Evolutionary conservation across 2,113 vertebrate genomes (phyloP).

Genomic region (Nansenia antarctica): DNA sequence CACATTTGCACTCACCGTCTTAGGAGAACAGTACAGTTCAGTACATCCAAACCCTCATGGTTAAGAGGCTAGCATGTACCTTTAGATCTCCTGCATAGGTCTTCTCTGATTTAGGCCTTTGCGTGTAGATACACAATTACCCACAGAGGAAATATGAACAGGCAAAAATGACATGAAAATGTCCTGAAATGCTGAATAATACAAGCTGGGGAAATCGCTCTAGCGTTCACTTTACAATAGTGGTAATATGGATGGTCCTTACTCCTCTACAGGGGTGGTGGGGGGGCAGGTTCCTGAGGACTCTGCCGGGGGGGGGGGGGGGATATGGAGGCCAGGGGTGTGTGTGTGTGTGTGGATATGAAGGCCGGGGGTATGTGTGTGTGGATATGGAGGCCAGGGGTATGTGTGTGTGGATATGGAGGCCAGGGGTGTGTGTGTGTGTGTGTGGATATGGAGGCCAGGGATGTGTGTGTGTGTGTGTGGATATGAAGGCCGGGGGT

Average conservation of each 20-base stretch:
- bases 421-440: no score
- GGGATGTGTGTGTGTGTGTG: no score
- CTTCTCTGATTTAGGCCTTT: neutral
- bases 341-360: no score
- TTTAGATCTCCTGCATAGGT: neutral
- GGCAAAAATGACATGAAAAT: conserved; percentile 42
- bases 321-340: conserved; percentile 34
- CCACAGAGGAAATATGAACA: conserved; percentile 42
- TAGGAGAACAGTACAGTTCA: neutral
- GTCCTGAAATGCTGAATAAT: conserved; percentile 29
- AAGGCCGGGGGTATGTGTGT: no score
- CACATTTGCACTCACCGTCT: neutral
- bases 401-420: no score
- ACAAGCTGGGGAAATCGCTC: conserved; percentile 2
- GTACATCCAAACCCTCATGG: neutral
- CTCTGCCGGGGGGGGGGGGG: conserved; percentile 37
- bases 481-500: no score
- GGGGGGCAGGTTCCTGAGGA: conserved; percentile 48
- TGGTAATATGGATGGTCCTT: conserved; percentile 19
- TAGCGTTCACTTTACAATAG: conserved; percentile 45
- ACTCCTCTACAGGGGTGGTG: conserved; percentile 1
- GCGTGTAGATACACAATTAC: conserved; percentile 45
- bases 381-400: no score
- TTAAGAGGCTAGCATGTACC: neutral
- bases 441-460: neutral